Evolutionary conservation across 2,888 invertebrate species (phyloP).

Genomic region (Ctenicera cuprea): DNA sequence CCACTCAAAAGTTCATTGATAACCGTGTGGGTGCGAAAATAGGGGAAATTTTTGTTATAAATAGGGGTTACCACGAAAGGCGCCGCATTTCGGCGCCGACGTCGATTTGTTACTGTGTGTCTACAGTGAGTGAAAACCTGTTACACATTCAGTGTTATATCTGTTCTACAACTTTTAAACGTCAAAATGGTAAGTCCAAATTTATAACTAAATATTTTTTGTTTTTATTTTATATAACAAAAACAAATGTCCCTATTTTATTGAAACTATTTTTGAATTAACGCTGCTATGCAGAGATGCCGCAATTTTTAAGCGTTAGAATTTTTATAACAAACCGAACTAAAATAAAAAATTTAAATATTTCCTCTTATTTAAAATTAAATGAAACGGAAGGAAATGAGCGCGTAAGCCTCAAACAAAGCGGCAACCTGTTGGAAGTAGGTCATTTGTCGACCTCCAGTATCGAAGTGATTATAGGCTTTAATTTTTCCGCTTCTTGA

Average conservation of each 20-base stretch:
- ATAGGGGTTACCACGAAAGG: slow-evolving; percentile 65
- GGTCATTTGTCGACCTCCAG: slow-evolving; percentile 55
- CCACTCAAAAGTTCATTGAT: slow-evolving; percentile 78
- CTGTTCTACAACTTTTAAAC: background rate
- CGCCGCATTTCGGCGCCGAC: slow-evolving; percentile 64
- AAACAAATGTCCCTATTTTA: background rate
- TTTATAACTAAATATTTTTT: background rate
- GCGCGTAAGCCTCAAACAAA: slow-evolving; percentile 20
- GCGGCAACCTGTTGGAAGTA: slow-evolving; percentile 58
- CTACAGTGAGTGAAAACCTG: slow-evolving; percentile 37
- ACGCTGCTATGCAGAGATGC: no score
- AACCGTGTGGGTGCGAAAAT: slow-evolving; percentile 78
- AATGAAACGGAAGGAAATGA: slow-evolving; percentile 3
- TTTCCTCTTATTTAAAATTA: background rate
- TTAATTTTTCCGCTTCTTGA: slow-evolving; percentile 9
- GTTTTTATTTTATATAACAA: no score
- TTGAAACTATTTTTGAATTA: no score
- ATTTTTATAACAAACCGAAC: no score
- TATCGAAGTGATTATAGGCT: slow-evolving; percentile 10
- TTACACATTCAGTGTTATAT: slow-evolving; percentile 13
- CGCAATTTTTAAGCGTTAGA: no score
- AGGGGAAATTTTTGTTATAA: slow-evolving; percentile 69
- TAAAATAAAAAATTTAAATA: background rate
- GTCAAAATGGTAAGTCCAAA: slow-evolving; percentile 39
- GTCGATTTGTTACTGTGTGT: slow-evolving; percentile 43